phyloP scores from a whole-genome alignment of 2,797 vertebrate genomes.

The Australoheros facetus region DNA sequence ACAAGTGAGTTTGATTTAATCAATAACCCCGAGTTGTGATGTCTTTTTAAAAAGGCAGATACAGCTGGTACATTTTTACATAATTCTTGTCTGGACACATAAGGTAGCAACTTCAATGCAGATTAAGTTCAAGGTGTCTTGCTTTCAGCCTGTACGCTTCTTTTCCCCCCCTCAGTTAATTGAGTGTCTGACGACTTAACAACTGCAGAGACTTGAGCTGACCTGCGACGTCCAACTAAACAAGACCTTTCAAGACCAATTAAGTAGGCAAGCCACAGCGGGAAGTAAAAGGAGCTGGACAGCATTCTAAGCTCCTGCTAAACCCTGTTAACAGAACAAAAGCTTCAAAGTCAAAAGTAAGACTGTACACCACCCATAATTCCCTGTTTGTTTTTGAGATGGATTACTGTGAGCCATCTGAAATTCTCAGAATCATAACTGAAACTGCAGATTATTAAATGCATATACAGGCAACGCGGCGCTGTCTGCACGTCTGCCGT shows the following conservation, averaged over 20 bases:
- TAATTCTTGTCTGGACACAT: neutral
- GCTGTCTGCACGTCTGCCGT: neutral
- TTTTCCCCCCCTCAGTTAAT: constrained; percentile 41
- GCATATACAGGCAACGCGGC: constrained; percentile 35
- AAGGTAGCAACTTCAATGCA: constrained; percentile 16
- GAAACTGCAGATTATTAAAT: constrained; percentile 41
- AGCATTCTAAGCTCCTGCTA: constrained; percentile 30
- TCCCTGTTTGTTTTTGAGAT: constrained; percentile 24
- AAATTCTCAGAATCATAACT: constrained; percentile 18
- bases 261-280: constrained; percentile 50
- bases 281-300: constrained; percentile 31
- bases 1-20: neutral
- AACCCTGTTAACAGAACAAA: constrained; percentile 29
- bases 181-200: constrained; percentile 60
- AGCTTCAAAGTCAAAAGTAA: constrained; percentile 14
- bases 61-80: neutral
- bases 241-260: constrained; percentile 70
- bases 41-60: neutral
- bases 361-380: neutral
- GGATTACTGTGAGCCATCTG: constrained; percentile 5
- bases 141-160: constrained; percentile 13
- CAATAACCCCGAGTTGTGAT: neutral
- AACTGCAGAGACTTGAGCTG: constrained; percentile 49
- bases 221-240: constrained; percentile 45
- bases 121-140: constrained; percentile 14